Percentiles rank a stretch among this genome's conserved stretches.
phyloP scores from a whole-genome alignment of 2,888 invertebrate genomes.

The Polia nebulosa region DNA sequence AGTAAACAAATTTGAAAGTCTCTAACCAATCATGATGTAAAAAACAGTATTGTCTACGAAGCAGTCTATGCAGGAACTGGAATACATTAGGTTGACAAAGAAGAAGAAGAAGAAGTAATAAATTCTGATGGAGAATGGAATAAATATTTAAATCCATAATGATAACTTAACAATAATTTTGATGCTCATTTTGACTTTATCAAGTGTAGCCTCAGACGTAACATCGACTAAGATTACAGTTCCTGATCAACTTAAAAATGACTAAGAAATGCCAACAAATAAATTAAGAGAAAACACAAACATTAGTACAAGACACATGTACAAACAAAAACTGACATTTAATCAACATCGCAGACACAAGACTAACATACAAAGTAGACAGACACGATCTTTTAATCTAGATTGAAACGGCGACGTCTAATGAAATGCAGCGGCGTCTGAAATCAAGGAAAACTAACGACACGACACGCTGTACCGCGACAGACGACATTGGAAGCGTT shows the following conservation, averaged over 20 bases:
- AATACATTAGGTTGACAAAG: too few species aligned
- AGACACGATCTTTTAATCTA: conserved; percentile 45
- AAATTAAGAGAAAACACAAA: conserved; percentile 11
- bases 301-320: conserved; percentile 18
- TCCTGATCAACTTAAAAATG: conserved; percentile 2
- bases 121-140: too few species aligned
- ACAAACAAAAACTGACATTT: conserved; percentile 36
- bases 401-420: conserved; percentile 46
- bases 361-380: conserved; percentile 48
- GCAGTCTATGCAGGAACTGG: too few species aligned
- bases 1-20: neutral
- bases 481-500: conserved; percentile 59
- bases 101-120: too few species aligned
- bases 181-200: neutral
- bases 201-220: neutral
- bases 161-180: neutral
- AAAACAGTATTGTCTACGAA: too few species aligned
- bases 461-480: conserved; percentile 56
- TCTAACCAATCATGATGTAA: neutral
- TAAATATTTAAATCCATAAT: too few species aligned
- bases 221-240: neutral
- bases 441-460: conserved; percentile 63
- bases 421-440: conserved; percentile 53
- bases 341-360: conserved; percentile 35
- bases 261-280: neutral